These are phyloP conservation scores for Ceraclea dissimilis DNA, from an alignment of 2,888 invertebrate genomes.

Conservation along the genomic window DNA sequence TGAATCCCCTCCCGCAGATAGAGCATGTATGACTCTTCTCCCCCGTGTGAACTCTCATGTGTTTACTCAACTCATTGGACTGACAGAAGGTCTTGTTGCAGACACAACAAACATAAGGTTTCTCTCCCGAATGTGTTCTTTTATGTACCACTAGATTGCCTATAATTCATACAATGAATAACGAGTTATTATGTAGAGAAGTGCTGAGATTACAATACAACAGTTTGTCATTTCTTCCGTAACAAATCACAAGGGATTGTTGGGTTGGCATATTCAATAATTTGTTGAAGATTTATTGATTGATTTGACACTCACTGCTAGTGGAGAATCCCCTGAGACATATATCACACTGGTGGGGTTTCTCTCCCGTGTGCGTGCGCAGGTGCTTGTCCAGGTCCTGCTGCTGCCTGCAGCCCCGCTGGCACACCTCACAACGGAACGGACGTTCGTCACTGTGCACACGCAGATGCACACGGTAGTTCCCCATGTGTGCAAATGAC, in stretches of 20 bases:
- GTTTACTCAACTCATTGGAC: conserved; percentile 41
- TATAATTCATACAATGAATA: conserved; percentile 7
- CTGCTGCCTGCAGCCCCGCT: conserved; percentile 27
- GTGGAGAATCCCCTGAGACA: conserved; percentile 26
- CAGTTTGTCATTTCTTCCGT: too few species aligned
- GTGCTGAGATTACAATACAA: too few species aligned
- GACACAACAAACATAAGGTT: conserved; percentile 38
- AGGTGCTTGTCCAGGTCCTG: conserved; percentile 28
- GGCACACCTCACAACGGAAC: conserved; percentile 27
- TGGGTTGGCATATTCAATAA: too few species aligned
- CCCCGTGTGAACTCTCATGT: conserved; percentile 42
- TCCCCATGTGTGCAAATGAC: conserved; percentile 39
- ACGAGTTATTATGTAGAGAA: too few species aligned
- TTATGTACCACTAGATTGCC: conserved; percentile 40
- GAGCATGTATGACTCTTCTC: conserved; percentile 40
- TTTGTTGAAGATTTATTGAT: too few species aligned
- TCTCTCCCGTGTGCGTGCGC: conserved; percentile 28
- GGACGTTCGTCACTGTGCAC: conserved; percentile 29
- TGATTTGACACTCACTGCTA: conserved; percentile 19
- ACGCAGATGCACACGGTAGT: conserved; percentile 31
- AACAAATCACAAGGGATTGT: too few species aligned
- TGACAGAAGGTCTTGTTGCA: conserved; percentile 41
- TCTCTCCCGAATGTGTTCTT: conserved; percentile 39
- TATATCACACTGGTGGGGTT: conserved; percentile 26
- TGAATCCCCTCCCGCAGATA: conserved; percentile 40